These are phyloP conservation scores for Thaleichthys pacificus DNA, from an alignment of 2,797 vertebrate genomes.

Conservation along the genomic window DNA sequence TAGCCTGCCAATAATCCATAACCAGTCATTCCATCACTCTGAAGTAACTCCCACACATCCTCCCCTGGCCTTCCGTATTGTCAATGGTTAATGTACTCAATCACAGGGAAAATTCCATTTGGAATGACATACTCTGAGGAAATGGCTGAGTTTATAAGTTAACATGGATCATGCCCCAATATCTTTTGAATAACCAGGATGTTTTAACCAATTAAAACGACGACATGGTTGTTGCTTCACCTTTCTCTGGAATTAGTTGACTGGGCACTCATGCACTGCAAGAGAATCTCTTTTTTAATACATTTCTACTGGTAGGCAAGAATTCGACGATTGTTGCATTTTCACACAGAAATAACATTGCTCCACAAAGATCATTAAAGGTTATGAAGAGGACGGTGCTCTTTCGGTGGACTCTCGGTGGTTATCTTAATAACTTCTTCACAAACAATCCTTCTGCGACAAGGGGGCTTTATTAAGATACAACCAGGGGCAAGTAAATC, in stretches of 20 bases:
- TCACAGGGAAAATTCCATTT: background rate
- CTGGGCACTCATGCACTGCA: too few species aligned
- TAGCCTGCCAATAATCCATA: slow-evolving; percentile 9
- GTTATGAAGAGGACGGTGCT: too few species aligned
- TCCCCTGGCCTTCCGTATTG: background rate
- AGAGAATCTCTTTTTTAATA: too few species aligned
- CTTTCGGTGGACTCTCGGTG: too few species aligned
- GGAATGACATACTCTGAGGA: background rate
- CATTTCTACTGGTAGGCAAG: too few species aligned
- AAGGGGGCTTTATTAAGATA: background rate
- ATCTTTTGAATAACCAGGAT: background rate
- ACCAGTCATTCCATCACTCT: slow-evolving; percentile 10
- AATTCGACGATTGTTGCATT: background rate
- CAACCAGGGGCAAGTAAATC: slow-evolving; percentile 3
- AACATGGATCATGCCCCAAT: slow-evolving; percentile 8
- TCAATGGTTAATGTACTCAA: slow-evolving; percentile 2
- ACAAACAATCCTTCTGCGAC: background rate
- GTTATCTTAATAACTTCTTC: too few species aligned
- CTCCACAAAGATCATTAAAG: too few species aligned
- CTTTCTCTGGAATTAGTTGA: too few species aligned
- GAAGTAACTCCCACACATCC: slow-evolving; percentile 3
- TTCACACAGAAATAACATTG: too few species aligned
- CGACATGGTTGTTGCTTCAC: too few species aligned
- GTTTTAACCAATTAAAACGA: too few species aligned
- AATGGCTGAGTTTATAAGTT: background rate